These are phyloP conservation scores for Tachina lurida DNA, from an alignment of 2,888 invertebrate species.

Conservation along the genomic window DNA sequence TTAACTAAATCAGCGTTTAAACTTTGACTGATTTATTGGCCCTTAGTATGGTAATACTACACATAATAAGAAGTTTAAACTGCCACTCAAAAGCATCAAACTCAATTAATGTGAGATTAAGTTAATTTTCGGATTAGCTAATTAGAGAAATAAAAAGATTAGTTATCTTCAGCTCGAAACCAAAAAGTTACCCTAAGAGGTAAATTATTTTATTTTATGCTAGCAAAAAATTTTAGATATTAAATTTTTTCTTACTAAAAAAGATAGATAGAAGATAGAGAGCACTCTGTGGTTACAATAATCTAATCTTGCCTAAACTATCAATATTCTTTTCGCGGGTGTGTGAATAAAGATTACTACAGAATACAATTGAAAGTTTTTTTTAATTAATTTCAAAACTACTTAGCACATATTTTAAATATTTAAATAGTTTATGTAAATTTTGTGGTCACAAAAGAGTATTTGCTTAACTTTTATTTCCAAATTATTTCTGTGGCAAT, in stretches of 20 bases:
- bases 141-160: too few species aligned
- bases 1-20: too few species aligned
- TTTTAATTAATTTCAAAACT: conserved; percentile 45
- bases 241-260: neutral
- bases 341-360: neutral
- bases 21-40: too few species aligned
- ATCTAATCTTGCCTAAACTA: neutral
- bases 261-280: neutral
- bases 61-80: too few species aligned
- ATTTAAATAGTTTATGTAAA: conserved; percentile 13
- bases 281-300: neutral
- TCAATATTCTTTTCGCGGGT: conserved; percentile 10
- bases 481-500: neutral
- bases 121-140: too few species aligned
- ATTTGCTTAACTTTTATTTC: neutral
- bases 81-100: too few species aligned
- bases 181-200: too few species aligned
- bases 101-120: too few species aligned
- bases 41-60: too few species aligned
- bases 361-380: conserved; percentile 18
- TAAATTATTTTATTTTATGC: too few species aligned
- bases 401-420: conserved; percentile 36
- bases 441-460: conserved; percentile 20
- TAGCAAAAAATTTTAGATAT: neutral
- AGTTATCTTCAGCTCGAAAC: too few species aligned